Conservation (phyloP, 2,113 vertebrate genomes). For the Sarotherodon lohbergeri region DNA sequence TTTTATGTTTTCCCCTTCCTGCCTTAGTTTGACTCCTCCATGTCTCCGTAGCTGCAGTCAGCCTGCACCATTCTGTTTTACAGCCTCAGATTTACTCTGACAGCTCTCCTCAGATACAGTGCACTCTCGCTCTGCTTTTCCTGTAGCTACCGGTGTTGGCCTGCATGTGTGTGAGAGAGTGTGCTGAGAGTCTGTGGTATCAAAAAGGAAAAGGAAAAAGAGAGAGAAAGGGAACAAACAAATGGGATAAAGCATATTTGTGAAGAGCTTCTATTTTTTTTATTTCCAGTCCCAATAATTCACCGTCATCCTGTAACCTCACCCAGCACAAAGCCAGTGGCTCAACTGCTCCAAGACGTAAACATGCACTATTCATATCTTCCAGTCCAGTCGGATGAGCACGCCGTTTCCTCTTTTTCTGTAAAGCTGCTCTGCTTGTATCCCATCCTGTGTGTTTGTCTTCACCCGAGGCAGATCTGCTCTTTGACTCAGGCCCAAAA, state of each 20-base stretch:
- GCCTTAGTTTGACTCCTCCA: constrained; percentile 36
- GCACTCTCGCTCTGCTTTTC: neutral
- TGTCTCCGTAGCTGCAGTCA: constrained; percentile 16
- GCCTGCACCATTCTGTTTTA: constrained; percentile 19
- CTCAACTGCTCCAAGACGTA: neutral
- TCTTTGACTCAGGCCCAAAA: constrained; percentile 49
- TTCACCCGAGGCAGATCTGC: constrained; percentile 44
- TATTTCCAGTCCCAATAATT: neutral
- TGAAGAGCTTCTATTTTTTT: neutral
- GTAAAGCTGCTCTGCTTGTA: neutral
- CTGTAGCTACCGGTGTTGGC: neutral
- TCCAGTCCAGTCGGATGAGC: constrained; percentile 11
- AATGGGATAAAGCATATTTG: neutral
- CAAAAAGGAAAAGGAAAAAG: neutral
- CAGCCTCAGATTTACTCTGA: constrained; percentile 30
- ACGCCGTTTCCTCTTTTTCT: constrained; percentile 1
- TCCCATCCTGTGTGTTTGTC: constrained; percentile 15
- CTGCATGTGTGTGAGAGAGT: neutral
- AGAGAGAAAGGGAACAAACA: neutral
- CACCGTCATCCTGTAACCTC: neutral
- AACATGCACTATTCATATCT: constrained; percentile 29
- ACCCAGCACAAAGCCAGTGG: neutral
- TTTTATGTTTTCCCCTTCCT: constrained; percentile 18
- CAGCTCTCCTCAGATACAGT: constrained; percentile 13
- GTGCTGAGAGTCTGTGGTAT: neutral